These are phyloP conservation scores for Setipinna tenuifilis DNA, from an alignment of 2,797 vertebrate genomes.

Conservation along the genomic window DNA sequence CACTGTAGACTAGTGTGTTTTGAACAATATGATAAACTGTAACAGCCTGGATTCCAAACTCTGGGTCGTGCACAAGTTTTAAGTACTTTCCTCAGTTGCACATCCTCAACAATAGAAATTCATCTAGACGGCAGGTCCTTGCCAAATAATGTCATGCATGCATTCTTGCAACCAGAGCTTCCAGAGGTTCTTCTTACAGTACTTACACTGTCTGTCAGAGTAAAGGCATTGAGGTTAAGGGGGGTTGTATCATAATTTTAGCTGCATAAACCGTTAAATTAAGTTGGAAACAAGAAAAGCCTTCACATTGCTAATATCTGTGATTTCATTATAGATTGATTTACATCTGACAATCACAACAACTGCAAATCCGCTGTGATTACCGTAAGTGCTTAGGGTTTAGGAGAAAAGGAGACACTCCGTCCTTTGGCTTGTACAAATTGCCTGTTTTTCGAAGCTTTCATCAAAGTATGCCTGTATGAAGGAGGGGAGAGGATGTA, in stretches of 20 bases:
- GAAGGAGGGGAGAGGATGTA: conserved; percentile 26
- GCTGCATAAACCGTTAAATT: not conserved
- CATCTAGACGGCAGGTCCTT: not conserved
- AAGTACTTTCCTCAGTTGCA: not conserved
- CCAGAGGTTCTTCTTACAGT: conserved; percentile 4
- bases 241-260: not conserved
- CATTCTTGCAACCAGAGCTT: not conserved
- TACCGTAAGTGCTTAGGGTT: not conserved
- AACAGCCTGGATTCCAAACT: not conserved
- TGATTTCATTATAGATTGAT: conserved; percentile 13
- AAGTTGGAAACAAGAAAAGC: not conserved
- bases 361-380: not conserved
- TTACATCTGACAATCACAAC: not conserved
- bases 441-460: not conserved
- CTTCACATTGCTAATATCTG: not conserved
- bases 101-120: not conserved
- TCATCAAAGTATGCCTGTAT: not conserved
- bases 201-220: not conserved
- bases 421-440: not conserved
- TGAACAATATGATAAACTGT: not conserved
- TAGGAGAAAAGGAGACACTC: not conserved
- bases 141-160: not conserved
- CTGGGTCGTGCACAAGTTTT: not conserved
- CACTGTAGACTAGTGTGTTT: not conserved
- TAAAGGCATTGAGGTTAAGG: not conserved